A percentile compares a stretch with the other conserved stretches of the same genome.
phyloP scores from a whole-genome alignment of 2,888 invertebrate species.

The Caenorhabditis sp. region DNA sequence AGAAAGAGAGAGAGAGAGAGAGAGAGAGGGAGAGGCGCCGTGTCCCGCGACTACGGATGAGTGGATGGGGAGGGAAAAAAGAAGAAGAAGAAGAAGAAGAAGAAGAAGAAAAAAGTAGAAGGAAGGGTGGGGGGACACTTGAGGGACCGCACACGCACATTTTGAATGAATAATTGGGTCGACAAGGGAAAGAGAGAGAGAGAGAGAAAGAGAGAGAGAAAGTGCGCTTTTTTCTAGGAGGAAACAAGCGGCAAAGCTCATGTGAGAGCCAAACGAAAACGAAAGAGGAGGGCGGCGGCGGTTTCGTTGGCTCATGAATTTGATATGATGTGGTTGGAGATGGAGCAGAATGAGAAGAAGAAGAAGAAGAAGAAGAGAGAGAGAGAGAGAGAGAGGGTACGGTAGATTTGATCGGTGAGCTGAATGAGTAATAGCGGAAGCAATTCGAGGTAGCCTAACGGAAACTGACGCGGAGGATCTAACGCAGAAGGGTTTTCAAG shows the following conservation, averaged over 20 bases:
- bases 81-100: neutral
- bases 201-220: neutral
- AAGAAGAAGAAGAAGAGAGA: neutral
- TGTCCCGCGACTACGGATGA: conserved; percentile 1
- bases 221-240: neutral
- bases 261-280: conserved; percentile 2
- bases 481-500: too few relatives aligned
- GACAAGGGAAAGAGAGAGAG: neutral
- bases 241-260: neutral
- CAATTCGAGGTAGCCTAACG: too few relatives aligned
- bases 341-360: neutral
- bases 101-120: neutral
- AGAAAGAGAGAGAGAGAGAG: neutral
- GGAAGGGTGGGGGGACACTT: too few relatives aligned
- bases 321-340: conserved; percentile 26
- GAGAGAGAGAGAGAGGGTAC: too few relatives aligned
- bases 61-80: neutral
- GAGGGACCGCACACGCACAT: conserved; percentile 29
- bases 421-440: too few relatives aligned
- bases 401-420: too few relatives aligned
- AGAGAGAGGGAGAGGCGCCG: neutral
- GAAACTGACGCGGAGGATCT: too few relatives aligned
- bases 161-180: conserved; percentile 44
- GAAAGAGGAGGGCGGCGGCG: too few relatives aligned
- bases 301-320: conserved; percentile 19